Base-by-base conservation (phyloP, 2,797 vertebrate species). In the Caiman crocodilus region DNA sequence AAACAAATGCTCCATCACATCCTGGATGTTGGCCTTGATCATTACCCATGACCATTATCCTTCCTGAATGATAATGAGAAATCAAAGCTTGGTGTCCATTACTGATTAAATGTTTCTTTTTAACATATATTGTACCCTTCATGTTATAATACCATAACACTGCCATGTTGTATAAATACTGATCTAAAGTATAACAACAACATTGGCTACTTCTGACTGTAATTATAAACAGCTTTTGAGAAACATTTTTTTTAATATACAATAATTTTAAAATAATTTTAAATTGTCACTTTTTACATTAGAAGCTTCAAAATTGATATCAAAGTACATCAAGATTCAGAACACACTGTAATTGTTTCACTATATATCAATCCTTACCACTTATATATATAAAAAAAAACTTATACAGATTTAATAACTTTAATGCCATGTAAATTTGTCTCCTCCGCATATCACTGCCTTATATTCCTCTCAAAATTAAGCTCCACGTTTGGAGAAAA, bases 121-220 rank as follows among this genome's bases (percentile, higher is more conserved):
- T 79, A 60, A 67, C 14, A 57, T 69, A 57, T n/a, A 23, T 9
- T 15, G 3, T n/a, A 32, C 35, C 14, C 55, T 20, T 71, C 58
- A 17, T 56, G 20, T 3, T 76, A 74, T 28, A 77, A 17, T 1
- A 56, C 26, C 42, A 17, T 55, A 87, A 15, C 26, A 71, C 1
- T 2, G 71, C 1, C 28, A 58, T 13, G 9, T 2, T 6, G 7
- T 17, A 21, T 56, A 59, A 63, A 73, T 18, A 58, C n/a, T 55
- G 15, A 0, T 13, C 15, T 21, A 18, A 0, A 1, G 5, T 2
- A 2, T 26, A 7, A 35, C 23, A 87, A 2, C 17, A 76, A 8
- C 56, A 74, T 21, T 3, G 30, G 13, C 55, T 76, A 15, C 15
- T 4, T 61, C 28, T 10, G 35, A 14, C 10, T 83, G 56, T 59